These are phyloP conservation scores for western clawed frog (Xenopus tropicalis) DNA, from an alignment of 2,113 vertebrate species.

Conservation along the genomic window UCB_Xtro_10.0 CM004445.2:119379001-119379500, in stretches of 20 bases:
- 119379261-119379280: background rate
- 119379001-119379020: conserved; percentile 9
- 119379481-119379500: no score
- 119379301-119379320: no score
- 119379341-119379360: no score
- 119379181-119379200: conserved; percentile 1
- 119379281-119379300: no score
- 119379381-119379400: no score
- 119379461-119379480: no score
- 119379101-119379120: background rate
- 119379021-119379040: conserved; percentile 43
- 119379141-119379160: background rate
- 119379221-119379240: background rate
- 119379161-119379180: conserved; percentile 2
- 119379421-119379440: no score
- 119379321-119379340: no score
- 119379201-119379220: background rate
- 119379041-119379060: conserved; percentile 15
- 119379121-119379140: conserved; percentile 12
- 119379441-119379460: no score
- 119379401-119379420: no score
- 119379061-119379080: conserved; percentile 18
- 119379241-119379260: background rate
- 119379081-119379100: conserved; percentile 20
- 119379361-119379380: no score